These are phyloP conservation scores for Stegodyphus mimosarum DNA, from an alignment of 1,140 invertebrate genomes.

Conservation along the genomic window DNA sequence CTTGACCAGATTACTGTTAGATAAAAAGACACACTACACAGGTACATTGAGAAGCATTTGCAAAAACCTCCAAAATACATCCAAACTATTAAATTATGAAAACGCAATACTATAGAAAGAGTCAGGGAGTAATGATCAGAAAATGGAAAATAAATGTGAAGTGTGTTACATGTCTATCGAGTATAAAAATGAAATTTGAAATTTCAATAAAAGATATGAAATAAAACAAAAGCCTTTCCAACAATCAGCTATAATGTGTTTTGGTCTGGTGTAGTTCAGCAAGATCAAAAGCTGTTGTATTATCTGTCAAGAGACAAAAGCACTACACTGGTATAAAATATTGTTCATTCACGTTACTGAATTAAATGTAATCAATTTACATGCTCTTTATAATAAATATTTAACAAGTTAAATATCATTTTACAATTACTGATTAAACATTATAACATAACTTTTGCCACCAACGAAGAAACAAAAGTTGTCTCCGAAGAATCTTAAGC, in stretches of 20 bases:
- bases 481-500: too few species aligned
- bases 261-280: constrained; percentile 15
- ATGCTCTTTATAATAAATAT: too few species aligned
- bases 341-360: background rate
- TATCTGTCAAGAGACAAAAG: constrained; percentile 31
- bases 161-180: constrained; percentile 18
- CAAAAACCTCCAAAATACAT: constrained; percentile 15
- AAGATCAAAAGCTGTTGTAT: constrained; percentile 34
- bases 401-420: too few species aligned
- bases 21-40: constrained; percentile 38
- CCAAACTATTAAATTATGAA: constrained; percentile 11
- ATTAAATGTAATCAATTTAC: too few species aligned
- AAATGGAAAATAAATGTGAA: constrained; percentile 26
- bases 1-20: constrained; percentile 13
- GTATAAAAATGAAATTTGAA: constrained; percentile 13
- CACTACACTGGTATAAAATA: too few species aligned
- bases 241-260: background rate
- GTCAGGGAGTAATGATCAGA: constrained; percentile 18
- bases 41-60: constrained; percentile 3
- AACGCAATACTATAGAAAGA: constrained; percentile 4
- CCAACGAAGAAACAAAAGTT: too few species aligned
- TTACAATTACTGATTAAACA: too few species aligned
- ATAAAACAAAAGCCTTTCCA: constrained; percentile 9
- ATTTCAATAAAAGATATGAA: constrained; percentile 12
- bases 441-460: too few species aligned